Evolutionary conservation across 2,113 vertebrate genomes (phyloP).

Genomic region (Tychaedon coryphoeus): DNA sequence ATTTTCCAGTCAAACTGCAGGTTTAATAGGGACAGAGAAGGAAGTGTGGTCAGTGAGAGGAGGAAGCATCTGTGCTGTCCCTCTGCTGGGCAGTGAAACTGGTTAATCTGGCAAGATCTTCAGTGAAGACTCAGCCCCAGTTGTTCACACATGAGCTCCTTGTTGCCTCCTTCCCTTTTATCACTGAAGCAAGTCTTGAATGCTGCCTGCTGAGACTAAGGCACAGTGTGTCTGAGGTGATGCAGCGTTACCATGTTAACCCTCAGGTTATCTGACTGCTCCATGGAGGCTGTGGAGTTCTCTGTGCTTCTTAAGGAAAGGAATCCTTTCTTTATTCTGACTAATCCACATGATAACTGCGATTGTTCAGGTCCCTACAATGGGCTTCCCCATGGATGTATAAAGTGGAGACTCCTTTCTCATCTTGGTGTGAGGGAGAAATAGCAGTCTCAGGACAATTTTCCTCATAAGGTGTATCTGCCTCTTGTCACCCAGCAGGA

Average conservation of each 20-base stretch:
- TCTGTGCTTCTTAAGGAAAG: rapidly evolving
- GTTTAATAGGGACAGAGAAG: not conserved
- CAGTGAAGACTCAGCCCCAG: not conserved
- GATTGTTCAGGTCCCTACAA: not conserved
- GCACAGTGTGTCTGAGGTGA: not conserved
- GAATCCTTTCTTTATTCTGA: not conserved
- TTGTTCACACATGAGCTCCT: not conserved
- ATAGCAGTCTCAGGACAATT: not conserved
- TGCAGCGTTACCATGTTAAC: not conserved
- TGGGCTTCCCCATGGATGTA: rapidly evolving
- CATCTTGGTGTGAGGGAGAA: not conserved
- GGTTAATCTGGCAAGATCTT: not conserved
- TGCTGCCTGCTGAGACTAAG: not conserved
- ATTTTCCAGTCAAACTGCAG: not conserved
- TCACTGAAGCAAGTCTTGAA: not conserved
- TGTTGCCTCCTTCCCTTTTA: not conserved
- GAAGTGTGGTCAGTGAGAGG: not conserved
- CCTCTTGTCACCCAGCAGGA: not conserved
- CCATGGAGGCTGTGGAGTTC: not conserved
- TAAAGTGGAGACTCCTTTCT: not conserved
- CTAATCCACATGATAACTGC: not conserved
- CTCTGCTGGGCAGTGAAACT: not conserved
- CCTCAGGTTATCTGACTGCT: not conserved
- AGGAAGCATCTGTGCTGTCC: not conserved
- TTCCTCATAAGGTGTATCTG: not conserved